Evolutionary conservation across 1,140 invertebrate species (phyloP).

Genomic region (Drepana arcuata): DNA sequence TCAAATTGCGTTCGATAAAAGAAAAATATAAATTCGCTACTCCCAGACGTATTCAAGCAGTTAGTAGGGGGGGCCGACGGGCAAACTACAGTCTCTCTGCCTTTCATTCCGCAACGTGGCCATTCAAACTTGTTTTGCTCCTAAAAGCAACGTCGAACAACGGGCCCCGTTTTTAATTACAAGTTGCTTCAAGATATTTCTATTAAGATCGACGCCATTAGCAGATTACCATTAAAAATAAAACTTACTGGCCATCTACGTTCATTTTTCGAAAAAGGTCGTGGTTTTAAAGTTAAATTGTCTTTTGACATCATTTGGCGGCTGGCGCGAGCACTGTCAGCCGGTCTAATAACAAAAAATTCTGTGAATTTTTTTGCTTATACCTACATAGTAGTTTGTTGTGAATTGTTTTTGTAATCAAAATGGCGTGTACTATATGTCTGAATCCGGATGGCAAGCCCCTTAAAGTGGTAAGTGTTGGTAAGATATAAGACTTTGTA

Average conservation of each 20-base stretch:
- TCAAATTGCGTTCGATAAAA: conserved; percentile 3
- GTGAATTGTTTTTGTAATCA: too few relatives aligned
- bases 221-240: conserved; percentile 5
- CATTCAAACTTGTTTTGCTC: conserved; percentile 13
- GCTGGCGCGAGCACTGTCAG: too few relatives aligned
- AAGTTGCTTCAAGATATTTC: too few relatives aligned
- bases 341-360: conserved; percentile 2
- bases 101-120: conserved; percentile 13
- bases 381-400: too few relatives aligned
- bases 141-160: conserved; percentile 11
- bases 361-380: not conserved
- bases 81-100: conserved; percentile 14
- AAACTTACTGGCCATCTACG: conserved; percentile 1
- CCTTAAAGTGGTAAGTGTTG: conserved; percentile 41
- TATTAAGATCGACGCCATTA: conserved; percentile 2
- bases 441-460: conserved; percentile 26
- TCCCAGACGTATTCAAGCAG: conserved; percentile 1
- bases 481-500: too few relatives aligned
- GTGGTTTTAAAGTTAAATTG: too few relatives aligned
- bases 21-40: conserved; percentile 5
- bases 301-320: too few relatives aligned
- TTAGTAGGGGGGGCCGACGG: conserved; percentile 14
- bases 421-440: conserved; percentile 45
- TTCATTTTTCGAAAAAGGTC: conserved; percentile 3
- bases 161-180: not conserved